phyloP scores from a whole-genome alignment of 2,888 invertebrate genomes.

The Chorisops tibialis region DNA sequence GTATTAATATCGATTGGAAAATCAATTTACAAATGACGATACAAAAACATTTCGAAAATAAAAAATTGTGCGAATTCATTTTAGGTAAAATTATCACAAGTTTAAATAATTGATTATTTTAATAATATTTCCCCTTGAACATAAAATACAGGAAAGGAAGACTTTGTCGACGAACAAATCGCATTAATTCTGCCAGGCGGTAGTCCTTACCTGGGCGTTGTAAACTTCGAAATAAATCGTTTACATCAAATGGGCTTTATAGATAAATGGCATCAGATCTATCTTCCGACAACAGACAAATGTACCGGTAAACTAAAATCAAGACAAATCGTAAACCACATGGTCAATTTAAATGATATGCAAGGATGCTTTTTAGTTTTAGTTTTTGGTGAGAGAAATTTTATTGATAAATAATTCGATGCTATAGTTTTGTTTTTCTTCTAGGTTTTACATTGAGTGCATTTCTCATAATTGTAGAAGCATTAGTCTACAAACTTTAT shows the following conservation, averaged over 20 bases:
- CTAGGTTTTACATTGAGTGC: too few relatives aligned
- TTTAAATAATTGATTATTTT: too few relatives aligned
- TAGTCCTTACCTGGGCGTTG: constrained; percentile 72
- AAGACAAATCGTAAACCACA: constrained; percentile 76
- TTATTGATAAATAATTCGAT: too few relatives aligned
- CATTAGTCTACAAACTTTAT: constrained; percentile 1
- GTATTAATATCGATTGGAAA: constrained; percentile 80
- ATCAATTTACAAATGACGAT: constrained; percentile 71
- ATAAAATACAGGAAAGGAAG: constrained; percentile 64
- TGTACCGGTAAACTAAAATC: constrained; percentile 67
- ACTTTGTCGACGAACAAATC: constrained; percentile 76
- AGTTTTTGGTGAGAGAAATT: constrained; percentile 7
- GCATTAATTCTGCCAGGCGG: constrained; percentile 70
- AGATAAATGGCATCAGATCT: constrained; percentile 74
- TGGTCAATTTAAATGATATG: constrained; percentile 87
- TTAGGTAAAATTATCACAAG: constrained; percentile 59
- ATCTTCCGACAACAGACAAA: constrained; percentile 73
- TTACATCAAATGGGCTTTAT: constrained; percentile 84
- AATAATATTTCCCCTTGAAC: not conserved
- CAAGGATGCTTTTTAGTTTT: constrained; percentile 84
- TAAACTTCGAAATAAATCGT: constrained; percentile 74
- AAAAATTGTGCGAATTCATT: constrained; percentile 71
- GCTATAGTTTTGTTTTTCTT: not conserved
- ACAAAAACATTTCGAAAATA: constrained; percentile 62
- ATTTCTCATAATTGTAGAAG: constrained; percentile 16